Conservation (phyloP, 2,113 vertebrate species). For the Vulpes vulpes region DNA sequence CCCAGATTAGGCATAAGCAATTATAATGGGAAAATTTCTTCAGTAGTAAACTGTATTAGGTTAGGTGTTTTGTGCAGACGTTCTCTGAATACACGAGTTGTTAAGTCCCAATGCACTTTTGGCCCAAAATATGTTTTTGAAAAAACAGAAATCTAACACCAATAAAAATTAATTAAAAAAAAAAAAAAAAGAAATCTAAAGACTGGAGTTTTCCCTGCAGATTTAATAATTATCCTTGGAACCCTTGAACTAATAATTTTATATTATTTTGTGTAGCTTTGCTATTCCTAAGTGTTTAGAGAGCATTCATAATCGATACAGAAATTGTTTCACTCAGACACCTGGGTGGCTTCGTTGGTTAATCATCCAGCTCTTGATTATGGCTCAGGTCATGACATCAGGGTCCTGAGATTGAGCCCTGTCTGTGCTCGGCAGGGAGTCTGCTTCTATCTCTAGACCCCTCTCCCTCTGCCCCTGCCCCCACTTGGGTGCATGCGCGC, state of each 20-base stretch:
- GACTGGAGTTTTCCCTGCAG: conserved; percentile 15
- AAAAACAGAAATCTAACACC: not conserved
- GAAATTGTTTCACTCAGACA: not conserved
- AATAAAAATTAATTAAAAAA: no score
- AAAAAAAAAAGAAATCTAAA: not conserved
- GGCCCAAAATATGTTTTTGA: not conserved
- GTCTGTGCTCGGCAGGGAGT: not conserved
- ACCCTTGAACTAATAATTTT: conserved; percentile 18
- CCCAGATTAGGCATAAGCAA: not conserved
- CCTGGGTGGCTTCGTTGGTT: not conserved
- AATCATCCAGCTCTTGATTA: not conserved
- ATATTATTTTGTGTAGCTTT: not conserved
- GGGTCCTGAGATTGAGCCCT: not conserved
- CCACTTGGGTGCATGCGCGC: not conserved
- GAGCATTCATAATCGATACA: not conserved
- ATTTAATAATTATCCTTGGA: conserved; percentile 57
- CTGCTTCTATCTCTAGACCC: not conserved
- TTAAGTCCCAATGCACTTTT: not conserved
- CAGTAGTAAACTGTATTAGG: not conserved
- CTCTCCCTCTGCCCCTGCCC: not conserved
- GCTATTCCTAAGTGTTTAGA: conserved; percentile 5
- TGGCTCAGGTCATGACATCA: not conserved
- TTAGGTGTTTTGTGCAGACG: conserved; percentile 24
- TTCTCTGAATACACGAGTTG: conserved; percentile 24
- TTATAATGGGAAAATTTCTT: conserved; percentile 27